Evolutionary conservation across 2,888 invertebrate genomes (phyloP).

Genomic region (Parapristionchus giblindavisi): DNA sequence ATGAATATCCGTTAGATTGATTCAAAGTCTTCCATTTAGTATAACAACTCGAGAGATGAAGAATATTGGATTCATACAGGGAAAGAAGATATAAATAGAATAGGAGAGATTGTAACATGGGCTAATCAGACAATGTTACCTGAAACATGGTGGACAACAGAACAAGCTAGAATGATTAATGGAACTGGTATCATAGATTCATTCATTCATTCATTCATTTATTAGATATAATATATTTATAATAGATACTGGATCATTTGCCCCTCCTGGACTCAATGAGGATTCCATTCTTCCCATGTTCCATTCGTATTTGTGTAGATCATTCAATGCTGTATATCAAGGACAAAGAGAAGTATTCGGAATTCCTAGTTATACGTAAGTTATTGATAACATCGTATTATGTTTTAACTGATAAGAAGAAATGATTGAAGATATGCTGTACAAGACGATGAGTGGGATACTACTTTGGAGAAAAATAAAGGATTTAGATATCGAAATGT

Average conservation of each 20-base stretch:
- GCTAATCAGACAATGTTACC: conserved; percentile 51
- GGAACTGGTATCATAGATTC: conserved; percentile 61
- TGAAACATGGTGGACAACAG: conserved; percentile 56
- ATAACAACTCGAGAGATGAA: conserved; percentile 64
- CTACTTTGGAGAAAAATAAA: conserved; percentile 55
- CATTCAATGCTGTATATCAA: conserved; percentile 41
- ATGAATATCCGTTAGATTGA: neutral
- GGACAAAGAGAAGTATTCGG: neutral
- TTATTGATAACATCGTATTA: neutral
- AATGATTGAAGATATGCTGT: conserved; percentile 49
- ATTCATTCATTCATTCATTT: neutral
- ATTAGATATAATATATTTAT: neutral
- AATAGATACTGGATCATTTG: conserved; percentile 59
- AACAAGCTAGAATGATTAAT: conserved; percentile 52
- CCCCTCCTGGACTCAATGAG: conserved; percentile 47
- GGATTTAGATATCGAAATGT: conserved; percentile 63
- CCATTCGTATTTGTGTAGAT: conserved; percentile 59
- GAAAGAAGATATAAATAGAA: conserved; percentile 51
- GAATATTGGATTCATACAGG: conserved; percentile 63
- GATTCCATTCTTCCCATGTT: conserved; percentile 48
- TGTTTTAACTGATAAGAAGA: conserved; percentile 45
- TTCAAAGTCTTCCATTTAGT: conserved; percentile 48
- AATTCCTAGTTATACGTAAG: conserved; percentile 3
- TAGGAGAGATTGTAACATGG: conserved; percentile 59
- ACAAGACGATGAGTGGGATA: conserved; percentile 57